Evolutionary conservation across 1,140 invertebrate species (phyloP).

Genomic region (Lithobius niger): DNA sequence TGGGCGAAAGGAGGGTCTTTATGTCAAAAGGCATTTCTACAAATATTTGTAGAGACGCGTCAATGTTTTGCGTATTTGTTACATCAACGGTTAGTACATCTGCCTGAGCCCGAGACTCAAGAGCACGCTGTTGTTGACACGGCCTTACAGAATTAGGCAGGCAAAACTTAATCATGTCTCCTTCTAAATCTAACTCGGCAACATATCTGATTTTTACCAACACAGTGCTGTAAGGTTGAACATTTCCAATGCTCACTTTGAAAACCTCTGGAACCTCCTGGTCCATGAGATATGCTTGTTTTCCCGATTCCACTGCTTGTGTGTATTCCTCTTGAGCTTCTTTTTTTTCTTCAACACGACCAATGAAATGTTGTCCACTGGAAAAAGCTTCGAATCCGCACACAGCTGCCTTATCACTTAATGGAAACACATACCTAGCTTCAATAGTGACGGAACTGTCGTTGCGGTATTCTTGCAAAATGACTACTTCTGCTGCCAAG

Average conservation of each 20-base stretch:
- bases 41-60: not conserved
- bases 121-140: not conserved
- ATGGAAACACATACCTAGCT: slow-evolving; percentile 35
- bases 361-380: slow-evolving; percentile 33
- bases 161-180: slow-evolving; percentile 1
- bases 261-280: slow-evolving; percentile 34
- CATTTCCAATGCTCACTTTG: slow-evolving; percentile 35
- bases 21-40: slow-evolving; percentile 9
- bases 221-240: slow-evolving; percentile 31
- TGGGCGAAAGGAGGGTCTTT: not conserved
- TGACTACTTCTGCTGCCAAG: slow-evolving; percentile 29
- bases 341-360: slow-evolving; percentile 37
- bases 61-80: not conserved
- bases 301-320: slow-evolving; percentile 33
- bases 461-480: slow-evolving; percentile 30
- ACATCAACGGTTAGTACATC: not conserved
- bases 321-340: slow-evolving; percentile 34
- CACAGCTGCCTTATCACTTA: slow-evolving; percentile 32
- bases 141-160: not conserved
- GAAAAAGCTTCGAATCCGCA: slow-evolving; percentile 36
- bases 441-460: slow-evolving; percentile 26
- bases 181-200: slow-evolving; percentile 26
- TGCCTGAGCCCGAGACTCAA: not conserved
- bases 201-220: slow-evolving; percentile 38
- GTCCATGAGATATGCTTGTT: slow-evolving; percentile 38